A percentile compares a stretch with the other conserved stretches of the same genome.
Conservation (phyloP, 2,113 vertebrate genomes). For the Pantherophis guttatus region DNA sequence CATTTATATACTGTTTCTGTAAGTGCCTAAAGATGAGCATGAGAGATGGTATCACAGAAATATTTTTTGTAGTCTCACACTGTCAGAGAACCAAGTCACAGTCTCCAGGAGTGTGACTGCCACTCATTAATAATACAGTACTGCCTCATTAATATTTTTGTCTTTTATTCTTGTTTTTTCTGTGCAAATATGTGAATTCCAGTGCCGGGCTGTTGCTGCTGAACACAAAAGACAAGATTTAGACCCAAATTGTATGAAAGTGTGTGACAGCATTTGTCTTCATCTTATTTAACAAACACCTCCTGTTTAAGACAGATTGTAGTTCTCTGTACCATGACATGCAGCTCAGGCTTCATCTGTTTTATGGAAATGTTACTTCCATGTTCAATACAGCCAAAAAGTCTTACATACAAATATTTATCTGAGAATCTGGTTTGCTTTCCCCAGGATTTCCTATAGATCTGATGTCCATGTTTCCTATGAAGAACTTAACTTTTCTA, state of each 20-base stretch:
- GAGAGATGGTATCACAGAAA: not conserved
- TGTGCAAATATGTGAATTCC: not conserved
- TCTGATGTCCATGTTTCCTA: not conserved
- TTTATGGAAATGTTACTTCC: constrained; percentile 20
- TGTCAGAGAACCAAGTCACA: not conserved
- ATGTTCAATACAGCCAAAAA: constrained; percentile 19
- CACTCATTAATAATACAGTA: not conserved
- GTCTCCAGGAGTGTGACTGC: not conserved
- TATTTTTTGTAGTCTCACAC: not conserved
- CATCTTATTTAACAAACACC: constrained; percentile 31
- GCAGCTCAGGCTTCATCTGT: constrained; percentile 18
- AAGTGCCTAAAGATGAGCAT: not conserved
- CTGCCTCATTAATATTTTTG: not conserved
- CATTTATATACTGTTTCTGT: not conserved
- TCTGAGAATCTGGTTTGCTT: constrained; percentile 13
- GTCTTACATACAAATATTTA: constrained; percentile 24
- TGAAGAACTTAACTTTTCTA: not conserved
- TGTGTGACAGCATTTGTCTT: constrained; percentile 10
- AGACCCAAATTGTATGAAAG: not conserved
- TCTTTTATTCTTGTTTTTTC: not conserved
- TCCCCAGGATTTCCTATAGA: constrained; percentile 8
- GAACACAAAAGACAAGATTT: not conserved
- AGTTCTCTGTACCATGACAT: constrained; percentile 14
- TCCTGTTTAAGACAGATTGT: constrained; percentile 29
- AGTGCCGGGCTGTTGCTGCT: not conserved